Conservation (phyloP, 1,140 invertebrate genomes). For the Ceratosolen solmsi region DNA sequence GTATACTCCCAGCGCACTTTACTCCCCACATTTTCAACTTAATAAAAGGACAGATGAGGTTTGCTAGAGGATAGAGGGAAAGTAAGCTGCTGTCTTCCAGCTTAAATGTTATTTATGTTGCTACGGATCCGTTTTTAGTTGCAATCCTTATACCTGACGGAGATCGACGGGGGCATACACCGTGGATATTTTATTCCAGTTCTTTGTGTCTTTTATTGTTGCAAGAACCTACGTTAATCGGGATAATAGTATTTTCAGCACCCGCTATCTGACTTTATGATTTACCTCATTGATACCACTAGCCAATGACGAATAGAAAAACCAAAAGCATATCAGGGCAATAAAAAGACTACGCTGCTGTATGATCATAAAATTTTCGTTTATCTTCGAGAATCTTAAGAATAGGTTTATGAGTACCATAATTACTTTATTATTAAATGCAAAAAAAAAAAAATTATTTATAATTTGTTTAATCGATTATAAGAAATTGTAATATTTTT, state of each 20-base stretch:
- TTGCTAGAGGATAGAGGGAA: too few relatives aligned
- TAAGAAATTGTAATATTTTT: not conserved
- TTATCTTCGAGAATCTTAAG: not conserved
- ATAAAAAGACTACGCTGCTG: not conserved
- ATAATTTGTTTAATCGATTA: not conserved
- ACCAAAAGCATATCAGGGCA: not conserved
- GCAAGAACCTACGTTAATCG: too few relatives aligned
- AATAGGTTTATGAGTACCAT: not conserved
- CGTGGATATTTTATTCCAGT: too few relatives aligned
- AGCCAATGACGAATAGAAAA: not conserved
- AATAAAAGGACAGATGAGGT: too few relatives aligned
- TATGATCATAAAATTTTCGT: not conserved
- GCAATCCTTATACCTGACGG: not conserved
- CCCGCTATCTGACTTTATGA: not conserved
- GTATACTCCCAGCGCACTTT: not conserved
- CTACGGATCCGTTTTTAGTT: not conserved
- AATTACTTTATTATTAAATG: not conserved
- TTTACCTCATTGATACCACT: constrained; percentile 6
- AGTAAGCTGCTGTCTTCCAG: too few relatives aligned
- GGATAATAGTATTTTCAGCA: constrained; percentile 23
- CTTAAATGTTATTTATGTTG: constrained; percentile 36
- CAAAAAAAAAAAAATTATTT: not conserved
- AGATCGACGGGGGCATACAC: not conserved
- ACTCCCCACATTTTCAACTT: not conserved
- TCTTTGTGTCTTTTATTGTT: too few relatives aligned